A percentile compares a stretch with the other conserved stretches of the same genome.
Conservation (phyloP, 1,140 invertebrate genomes). For the Aphaenogaster rudis region DNA sequence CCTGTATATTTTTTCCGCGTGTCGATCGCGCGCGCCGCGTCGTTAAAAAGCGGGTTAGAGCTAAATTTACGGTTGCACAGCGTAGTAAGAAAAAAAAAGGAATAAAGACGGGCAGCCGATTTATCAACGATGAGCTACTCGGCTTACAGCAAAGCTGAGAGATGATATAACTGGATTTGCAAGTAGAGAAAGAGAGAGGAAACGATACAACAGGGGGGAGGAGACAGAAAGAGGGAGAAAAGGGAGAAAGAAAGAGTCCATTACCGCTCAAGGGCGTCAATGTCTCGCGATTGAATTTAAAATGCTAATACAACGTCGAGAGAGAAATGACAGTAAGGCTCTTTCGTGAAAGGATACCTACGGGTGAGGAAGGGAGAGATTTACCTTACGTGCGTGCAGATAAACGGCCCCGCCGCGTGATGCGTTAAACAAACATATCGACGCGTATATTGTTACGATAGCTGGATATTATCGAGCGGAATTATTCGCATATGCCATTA, state of each 20-base stretch:
- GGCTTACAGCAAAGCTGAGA: slow-evolving; percentile 59
- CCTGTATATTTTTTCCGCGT: slow-evolving; percentile 11
- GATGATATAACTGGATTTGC: slow-evolving; percentile 76
- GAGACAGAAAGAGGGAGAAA: slow-evolving; percentile 10
- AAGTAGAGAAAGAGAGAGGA: slow-evolving; percentile 59
- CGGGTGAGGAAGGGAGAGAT: background rate
- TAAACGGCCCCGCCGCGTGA: slow-evolving; percentile 10
- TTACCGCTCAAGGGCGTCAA: slow-evolving; percentile 76
- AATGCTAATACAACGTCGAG: slow-evolving; percentile 72
- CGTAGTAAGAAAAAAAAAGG: slow-evolving; percentile 25
- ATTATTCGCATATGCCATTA: slow-evolving; percentile 47
- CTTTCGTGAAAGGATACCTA: slow-evolving; percentile 12
- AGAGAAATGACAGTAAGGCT: slow-evolving; percentile 63
- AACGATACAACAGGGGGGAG: background rate
- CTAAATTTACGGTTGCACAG: slow-evolving; percentile 23
- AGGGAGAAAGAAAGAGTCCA: slow-evolving; percentile 59
- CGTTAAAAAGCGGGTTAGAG: slow-evolving; percentile 8
- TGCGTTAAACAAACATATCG: slow-evolving; percentile 44
- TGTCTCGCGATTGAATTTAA: slow-evolving; percentile 75
- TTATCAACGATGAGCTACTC: slow-evolving; percentile 51
- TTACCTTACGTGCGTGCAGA: slow-evolving; percentile 29
- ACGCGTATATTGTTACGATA: slow-evolving; percentile 44
- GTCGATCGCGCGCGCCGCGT: background rate
- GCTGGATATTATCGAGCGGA: slow-evolving; percentile 27
- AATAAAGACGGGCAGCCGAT: slow-evolving; percentile 43